Conservation (phyloP, 37 sponge, comb jelly and placozoan genomes). For the Lycopodina hypogea region DNA sequence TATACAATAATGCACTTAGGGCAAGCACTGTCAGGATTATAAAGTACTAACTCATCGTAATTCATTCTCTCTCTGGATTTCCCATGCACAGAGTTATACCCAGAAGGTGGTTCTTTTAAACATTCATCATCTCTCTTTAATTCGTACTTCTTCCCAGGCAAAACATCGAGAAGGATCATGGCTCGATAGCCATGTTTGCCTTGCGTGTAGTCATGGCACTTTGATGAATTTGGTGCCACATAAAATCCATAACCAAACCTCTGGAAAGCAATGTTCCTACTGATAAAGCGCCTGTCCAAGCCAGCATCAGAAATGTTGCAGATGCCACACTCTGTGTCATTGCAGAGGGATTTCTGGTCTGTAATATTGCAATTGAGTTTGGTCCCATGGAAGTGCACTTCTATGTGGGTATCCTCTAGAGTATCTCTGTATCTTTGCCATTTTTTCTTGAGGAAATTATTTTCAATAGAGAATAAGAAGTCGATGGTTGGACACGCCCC, state of each 20-base stretch:
- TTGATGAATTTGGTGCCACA: slow-evolving; percentile 75
- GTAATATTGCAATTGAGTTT: slow-evolving; percentile 58
- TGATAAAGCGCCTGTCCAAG: slow-evolving; percentile 33
- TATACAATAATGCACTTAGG: slow-evolving; percentile 70
- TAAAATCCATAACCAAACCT: slow-evolving; percentile 78
- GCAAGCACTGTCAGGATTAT: slow-evolving; percentile 41
- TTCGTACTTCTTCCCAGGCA: slow-evolving; percentile 51
- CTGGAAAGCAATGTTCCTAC: slow-evolving; percentile 49
- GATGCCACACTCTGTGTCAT: slow-evolving; percentile 47
- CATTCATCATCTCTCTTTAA: slow-evolving; percentile 31
- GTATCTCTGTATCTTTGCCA: too few species aligned
- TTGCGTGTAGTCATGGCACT: slow-evolving; percentile 78
- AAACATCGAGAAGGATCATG: slow-evolving; percentile 68
- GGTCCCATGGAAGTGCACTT: slow-evolving; percentile 73
- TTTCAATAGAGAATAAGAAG: slow-evolving; percentile 10
- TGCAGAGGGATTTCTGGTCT: slow-evolving; percentile 30
- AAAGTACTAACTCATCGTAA: slow-evolving; percentile 70
- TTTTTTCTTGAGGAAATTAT: background rate
- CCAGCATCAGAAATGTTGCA: slow-evolving; percentile 70
- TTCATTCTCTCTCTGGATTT: slow-evolving; percentile 49
- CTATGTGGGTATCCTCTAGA: slow-evolving; percentile 6
- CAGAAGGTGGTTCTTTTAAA: slow-evolving; percentile 54
- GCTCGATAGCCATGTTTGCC: slow-evolving; percentile 53
- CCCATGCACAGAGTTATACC: slow-evolving; percentile 62
- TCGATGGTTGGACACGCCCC: slow-evolving; percentile 38